Evolutionary conservation across 2,888 invertebrate species (phyloP), one percentile per base, ranked within the genome.

Genomic region (Synergus laeviventris): DNA sequence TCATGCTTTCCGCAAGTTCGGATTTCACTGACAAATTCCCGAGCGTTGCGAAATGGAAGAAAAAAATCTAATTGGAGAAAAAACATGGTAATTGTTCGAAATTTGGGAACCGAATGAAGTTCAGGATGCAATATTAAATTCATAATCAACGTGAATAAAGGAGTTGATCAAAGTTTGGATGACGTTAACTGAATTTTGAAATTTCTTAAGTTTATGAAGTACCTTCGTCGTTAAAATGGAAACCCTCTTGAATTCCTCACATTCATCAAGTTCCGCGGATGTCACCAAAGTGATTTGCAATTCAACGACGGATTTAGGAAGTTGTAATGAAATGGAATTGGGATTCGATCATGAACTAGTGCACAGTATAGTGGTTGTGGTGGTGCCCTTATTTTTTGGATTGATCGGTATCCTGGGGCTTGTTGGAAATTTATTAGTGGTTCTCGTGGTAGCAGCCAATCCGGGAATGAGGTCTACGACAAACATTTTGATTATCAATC

Each of bases 401-500:
- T 93, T 97, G 81, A 97, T 97, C 81, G 95, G 96, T 74, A 93
- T 97, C 42, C 94, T 97, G 54, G 98, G 98, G n/a, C 92, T 98
- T 11, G 93, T 97, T 74, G 98, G 98, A 78, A 98, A 98, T 91
- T 94, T 95, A 0, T 92, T 98, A 79, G 97, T 98, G 31, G 97
- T 98, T 39, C 92, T 97, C 75, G 97, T 98, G 14, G 97, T 98
- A 0, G 94, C 96, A 16, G 95, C 95, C 61, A 97, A 97, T 91
- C 95, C 96, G 84, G 95, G 96, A 87, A 98, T 98, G 98, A 93
- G 97, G 85, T 97, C 97, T 49, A 97, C 97, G 8, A 98, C 98
- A 70, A 98, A 98, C 91, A 93, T 97, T 61, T 93, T 98, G 39
- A 98, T 98, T 85, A 96, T 98, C 79, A 97, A 97, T 90, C 92